Base-by-base conservation (phyloP, 2,797 vertebrate species). In the Bufotes viridis region DNA sequence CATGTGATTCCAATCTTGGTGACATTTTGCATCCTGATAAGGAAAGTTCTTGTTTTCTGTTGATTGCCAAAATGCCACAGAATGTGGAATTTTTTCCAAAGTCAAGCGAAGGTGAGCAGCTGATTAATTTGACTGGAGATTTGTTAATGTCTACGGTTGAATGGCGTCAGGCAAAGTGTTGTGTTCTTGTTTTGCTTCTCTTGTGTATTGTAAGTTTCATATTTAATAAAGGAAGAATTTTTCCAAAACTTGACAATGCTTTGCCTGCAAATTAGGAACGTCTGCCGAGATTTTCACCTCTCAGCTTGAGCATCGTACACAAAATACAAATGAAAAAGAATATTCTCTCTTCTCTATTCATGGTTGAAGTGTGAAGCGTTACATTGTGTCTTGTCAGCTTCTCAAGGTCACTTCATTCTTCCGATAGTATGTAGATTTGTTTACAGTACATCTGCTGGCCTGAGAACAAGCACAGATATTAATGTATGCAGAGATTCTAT, bases 291-390 rank as follows among this genome's bases (percentile, higher is more conserved):
- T 78, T 78, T 83, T 76, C 67, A 82, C 51, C 42, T 83, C 60
- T 61, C 72, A 63, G 80, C 29, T 58, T 26, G 65, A 81, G 78
- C 75, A 26, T 81, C 70, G 34, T 78, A 75, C 51, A 53, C 22
- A 42, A 83, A 87, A 82, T 74, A 76, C 78, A 87, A 81, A 85
- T 85, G 74, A 65, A 87, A 81, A 87, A 72, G 57, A 76, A 42
- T 81, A 57, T 87, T 87, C 72, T 87, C 60, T 65, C 24, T 20
- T 78, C 79, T 76, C 72, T 87, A 67, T 87, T 82, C 85, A 86
- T 81, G 24, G 80, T 78, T 87, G 58, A 76, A 78, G 70, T 57
- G 69, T 34, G 63, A 79, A 67, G 34, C 58, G 63, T 57, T 87
- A 22, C 61, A 87, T 83, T 82, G 69, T 82, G 60, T 55, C 26